Evolutionary conservation across 2,888 invertebrate genomes (phyloP), one percentile per base, ranked within the genome.

Genomic region (Serripes groenlandicus): DNA sequence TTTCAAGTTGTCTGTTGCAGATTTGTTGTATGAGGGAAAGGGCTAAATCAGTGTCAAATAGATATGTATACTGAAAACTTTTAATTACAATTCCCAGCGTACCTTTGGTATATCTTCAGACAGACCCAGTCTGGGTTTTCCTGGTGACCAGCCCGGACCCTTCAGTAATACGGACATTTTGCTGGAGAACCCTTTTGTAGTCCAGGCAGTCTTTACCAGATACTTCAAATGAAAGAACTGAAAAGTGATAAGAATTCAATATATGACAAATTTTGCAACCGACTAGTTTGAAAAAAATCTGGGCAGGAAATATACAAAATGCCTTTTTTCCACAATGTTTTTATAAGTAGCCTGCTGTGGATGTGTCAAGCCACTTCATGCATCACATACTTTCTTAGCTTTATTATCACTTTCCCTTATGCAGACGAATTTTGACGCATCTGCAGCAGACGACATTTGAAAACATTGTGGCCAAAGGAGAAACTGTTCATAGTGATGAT

Each of bases 61-160:
- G n/a, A n/a, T n/a, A n/a, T n/a, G n/a, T n/a, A n/a, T n/a, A n/a
- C n/a, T n/a, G n/a, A n/a, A n/a, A n/a, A n/a, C n/a, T n/a, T n/a
- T n/a, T n/a, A n/a, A n/a, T n/a, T n/a, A n/a, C n/a, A n/a, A n/a
- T n/a, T n/a, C n/a, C 42, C 9, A 42, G n/a, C n/a, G n/a, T 64
- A 97, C 97, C 91, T 97, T 96, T 66, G 97, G 95, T 94, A 98
- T 97, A 90, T 97, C 96, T 74, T 96, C 96, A 66, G 97, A 96
- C 23, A 96, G 95, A 21, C 98, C 98, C 0, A 97, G 96, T 86
- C 98, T 88, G 95, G 0, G 96, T 74, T 96, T 96, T 0, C 98
- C 98, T 0, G 98, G 97, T 87, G 96, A 95, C 98, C 98, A 98
- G 89, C 98, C 98, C 0, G 98, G 98, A 0, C 98, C 98, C 95